Percentiles rank a stretch among this genome's conserved stretches.
Evolutionary conservation across 1,140 invertebrate genomes (phyloP).

Genomic region (Cataglyphis hispanica): DNA sequence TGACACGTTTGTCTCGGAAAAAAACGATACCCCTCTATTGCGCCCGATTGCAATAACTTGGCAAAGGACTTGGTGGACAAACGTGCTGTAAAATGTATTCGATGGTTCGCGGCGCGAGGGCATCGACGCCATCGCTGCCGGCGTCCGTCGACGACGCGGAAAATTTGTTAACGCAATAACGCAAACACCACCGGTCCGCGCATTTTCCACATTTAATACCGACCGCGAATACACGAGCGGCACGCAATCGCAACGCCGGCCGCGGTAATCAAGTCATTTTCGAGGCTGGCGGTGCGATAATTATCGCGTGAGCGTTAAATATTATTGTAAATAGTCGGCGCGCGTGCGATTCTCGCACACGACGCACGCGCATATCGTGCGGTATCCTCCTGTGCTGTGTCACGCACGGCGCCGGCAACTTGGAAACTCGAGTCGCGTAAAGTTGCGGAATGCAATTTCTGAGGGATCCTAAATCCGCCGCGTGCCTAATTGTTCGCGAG

Average conservation of each 20-base stretch:
- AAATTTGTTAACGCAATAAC: constrained; percentile 59
- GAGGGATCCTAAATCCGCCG: neutral
- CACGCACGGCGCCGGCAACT: constrained; percentile 31
- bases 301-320: constrained; percentile 48
- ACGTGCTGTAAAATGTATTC: constrained; percentile 16
- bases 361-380: neutral
- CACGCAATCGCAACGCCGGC: constrained; percentile 39
- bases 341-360: neutral
- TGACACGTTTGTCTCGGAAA: constrained; percentile 22
- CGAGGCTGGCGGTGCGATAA: constrained; percentile 25
- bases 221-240: constrained; percentile 33
- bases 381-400: neutral
- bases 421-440: constrained; percentile 28
- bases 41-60: constrained; percentile 2
- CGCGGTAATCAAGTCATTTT: constrained; percentile 48
- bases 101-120: neutral
- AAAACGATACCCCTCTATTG: constrained; percentile 22
- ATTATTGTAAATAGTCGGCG: constrained; percentile 27
- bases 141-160: constrained; percentile 37
- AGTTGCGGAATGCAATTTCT: constrained; percentile 35
- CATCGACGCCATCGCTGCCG: neutral
- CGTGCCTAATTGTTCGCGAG: neutral
- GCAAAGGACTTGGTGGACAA: neutral
- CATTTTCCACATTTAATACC: constrained; percentile 58
- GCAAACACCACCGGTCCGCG: constrained; percentile 34